These are phyloP conservation scores for Hyperoplus immaculatus DNA, from an alignment of 2,797 vertebrate genomes.

Conservation along the genomic window DNA sequence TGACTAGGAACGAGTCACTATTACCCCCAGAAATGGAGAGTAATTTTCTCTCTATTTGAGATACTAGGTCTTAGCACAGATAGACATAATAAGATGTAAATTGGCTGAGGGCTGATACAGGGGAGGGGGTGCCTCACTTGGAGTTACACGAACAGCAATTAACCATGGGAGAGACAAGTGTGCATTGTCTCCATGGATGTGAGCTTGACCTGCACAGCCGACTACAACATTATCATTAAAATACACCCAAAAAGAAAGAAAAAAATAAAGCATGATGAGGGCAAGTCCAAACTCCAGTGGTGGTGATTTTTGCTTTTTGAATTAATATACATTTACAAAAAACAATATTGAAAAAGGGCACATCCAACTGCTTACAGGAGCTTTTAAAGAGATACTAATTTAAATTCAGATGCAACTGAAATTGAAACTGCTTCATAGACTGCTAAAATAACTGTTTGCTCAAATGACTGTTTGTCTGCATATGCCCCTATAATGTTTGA, in stretches of 20 bases:
- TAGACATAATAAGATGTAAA: constrained; percentile 85
- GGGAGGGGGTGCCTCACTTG: constrained; percentile 59
- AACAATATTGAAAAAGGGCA: neutral
- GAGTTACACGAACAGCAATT: constrained; percentile 80
- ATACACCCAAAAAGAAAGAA: constrained; percentile 23
- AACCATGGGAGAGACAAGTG: constrained; percentile 67
- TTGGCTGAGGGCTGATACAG: constrained; percentile 78
- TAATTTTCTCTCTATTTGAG: constrained; percentile 82
- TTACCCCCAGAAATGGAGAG: constrained; percentile 70
- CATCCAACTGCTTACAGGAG: neutral
- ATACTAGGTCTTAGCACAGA: constrained; percentile 77
- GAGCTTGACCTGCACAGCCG: constrained; percentile 51
- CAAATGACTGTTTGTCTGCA: neutral
- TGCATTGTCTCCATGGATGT: constrained; percentile 65
- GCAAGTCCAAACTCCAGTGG: constrained; percentile 18
- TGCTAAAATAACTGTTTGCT: constrained; percentile 10
- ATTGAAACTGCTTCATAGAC: neutral
- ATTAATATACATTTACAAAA: neutral
- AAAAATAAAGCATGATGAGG: constrained; percentile 2
- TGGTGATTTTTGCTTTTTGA: constrained; percentile 1
- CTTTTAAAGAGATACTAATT: constrained; percentile 13
- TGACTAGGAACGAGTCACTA: constrained; percentile 55
- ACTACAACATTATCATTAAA: constrained; percentile 57
- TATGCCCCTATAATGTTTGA: constrained; percentile 11
- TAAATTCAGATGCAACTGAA: constrained; percentile 12